These are phyloP conservation scores for Cosmia trapezina DNA, from an alignment of 2,888 invertebrate genomes.

Conservation along the genomic window DNA sequence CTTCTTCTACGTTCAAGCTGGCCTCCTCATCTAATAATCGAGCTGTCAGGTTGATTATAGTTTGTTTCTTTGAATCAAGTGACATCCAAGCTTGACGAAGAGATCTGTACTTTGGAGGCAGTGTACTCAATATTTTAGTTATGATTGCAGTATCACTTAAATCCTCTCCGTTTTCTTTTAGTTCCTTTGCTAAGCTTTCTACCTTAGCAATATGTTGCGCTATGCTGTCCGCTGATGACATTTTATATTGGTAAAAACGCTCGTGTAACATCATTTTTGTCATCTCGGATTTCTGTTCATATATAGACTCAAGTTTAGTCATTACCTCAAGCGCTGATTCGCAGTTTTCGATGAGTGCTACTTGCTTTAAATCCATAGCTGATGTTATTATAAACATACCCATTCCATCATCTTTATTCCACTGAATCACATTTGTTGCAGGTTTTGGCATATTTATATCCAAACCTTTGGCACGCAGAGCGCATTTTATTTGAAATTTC, in stretches of 20 bases:
- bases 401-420: constrained; percentile 5
- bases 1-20: background rate
- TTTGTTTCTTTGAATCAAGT: background rate
- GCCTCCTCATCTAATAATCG: constrained; percentile 1
- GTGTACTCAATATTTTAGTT: too few species aligned
- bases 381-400: background rate
- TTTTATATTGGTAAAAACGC: constrained; percentile 3
- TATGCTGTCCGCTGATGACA: background rate
- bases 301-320: background rate
- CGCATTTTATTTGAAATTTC: constrained; percentile 4
- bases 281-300: constrained; percentile 13
- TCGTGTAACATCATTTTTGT: constrained; percentile 5
- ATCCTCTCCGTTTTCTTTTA: too few species aligned
- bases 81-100: background rate
- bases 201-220: constrained; percentile 2
- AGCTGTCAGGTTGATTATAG: background rate
- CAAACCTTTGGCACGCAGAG: background rate
- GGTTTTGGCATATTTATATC: background rate
- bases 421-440: background rate
- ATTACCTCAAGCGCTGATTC: background rate
- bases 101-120: too few species aligned
- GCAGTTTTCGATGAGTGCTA: constrained; percentile 5
- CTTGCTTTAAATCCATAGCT: constrained; percentile 4
- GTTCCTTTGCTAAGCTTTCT: background rate
- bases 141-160: too few species aligned